phyloP scores from a whole-genome alignment of 2,888 invertebrate genomes.

The Thymelicus acteon region DNA sequence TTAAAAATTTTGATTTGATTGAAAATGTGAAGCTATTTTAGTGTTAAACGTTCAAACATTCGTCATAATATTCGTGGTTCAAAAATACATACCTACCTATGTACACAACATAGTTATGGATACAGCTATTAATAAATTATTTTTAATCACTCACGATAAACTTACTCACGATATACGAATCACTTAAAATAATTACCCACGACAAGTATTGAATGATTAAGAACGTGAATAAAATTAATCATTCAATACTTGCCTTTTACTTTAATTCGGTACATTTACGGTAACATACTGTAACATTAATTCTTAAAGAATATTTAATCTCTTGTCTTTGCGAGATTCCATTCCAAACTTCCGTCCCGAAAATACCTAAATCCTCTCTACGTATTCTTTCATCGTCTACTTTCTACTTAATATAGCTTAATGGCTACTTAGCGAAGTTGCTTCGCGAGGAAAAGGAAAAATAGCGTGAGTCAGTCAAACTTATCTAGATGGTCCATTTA shows the following conservation, averaged over 20 bases:
- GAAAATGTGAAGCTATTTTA: no score
- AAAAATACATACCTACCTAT: no score
- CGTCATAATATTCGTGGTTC: no score
- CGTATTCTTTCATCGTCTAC: constrained; percentile 13
- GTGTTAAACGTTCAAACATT: no score
- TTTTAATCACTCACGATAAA: no score
- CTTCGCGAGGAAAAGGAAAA: constrained; percentile 15
- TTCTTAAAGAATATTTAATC: not conserved
- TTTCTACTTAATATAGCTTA: constrained; percentile 26
- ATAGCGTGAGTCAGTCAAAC: constrained; percentile 44
- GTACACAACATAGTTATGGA: no score
- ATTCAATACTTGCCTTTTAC: no score
- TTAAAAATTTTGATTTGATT: no score
- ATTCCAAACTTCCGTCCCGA: constrained; percentile 3
- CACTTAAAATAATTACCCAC: not conserved
- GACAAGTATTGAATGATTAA: no score
- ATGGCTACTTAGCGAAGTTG: constrained; percentile 24
- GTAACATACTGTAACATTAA: not conserved
- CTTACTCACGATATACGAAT: no score
- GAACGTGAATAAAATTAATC: no score
- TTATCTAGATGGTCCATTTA: constrained; percentile 57
- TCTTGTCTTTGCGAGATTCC: not conserved
- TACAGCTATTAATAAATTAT: no score
- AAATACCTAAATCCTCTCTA: constrained; percentile 8
- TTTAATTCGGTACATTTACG: not conserved